Evolutionary conservation across 2,888 invertebrate genomes (phyloP).

Genomic region (Leptothorax acervorum): DNA sequence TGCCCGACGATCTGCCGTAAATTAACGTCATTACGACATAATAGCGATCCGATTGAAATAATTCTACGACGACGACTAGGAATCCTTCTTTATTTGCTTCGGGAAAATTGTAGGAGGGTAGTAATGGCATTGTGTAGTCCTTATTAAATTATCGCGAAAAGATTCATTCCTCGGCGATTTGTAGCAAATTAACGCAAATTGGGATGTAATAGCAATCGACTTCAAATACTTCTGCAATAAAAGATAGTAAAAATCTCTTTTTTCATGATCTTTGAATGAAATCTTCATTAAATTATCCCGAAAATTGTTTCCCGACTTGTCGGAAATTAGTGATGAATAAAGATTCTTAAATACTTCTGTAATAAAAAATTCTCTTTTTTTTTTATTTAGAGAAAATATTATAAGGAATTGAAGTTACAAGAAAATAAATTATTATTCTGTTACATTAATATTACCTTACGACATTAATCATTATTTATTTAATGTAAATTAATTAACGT

Average conservation of each 20-base stretch:
- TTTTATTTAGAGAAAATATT: background rate
- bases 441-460: background rate
- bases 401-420: background rate
- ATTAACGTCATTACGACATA: constrained; percentile 42
- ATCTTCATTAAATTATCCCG: background rate
- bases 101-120: background rate
- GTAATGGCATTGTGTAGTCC: background rate
- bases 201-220: background rate
- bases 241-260: background rate
- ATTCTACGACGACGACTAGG: background rate
- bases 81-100: constrained; percentile 4
- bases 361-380: background rate
- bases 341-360: background rate
- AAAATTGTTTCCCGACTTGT: background rate
- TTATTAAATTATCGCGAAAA: constrained; percentile 3
- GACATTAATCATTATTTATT: background rate
- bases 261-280: background rate
- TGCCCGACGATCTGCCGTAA: constrained; percentile 41
- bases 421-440: background rate
- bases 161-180: background rate
- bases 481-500: background rate
- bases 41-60: constrained; percentile 47
- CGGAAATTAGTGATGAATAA: background rate
- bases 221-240: background rate
- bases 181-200: constrained; percentile 3